Evolutionary conservation across 2,113 vertebrate genomes (phyloP).

Genomic region (Spilogale gracilis): DNA sequence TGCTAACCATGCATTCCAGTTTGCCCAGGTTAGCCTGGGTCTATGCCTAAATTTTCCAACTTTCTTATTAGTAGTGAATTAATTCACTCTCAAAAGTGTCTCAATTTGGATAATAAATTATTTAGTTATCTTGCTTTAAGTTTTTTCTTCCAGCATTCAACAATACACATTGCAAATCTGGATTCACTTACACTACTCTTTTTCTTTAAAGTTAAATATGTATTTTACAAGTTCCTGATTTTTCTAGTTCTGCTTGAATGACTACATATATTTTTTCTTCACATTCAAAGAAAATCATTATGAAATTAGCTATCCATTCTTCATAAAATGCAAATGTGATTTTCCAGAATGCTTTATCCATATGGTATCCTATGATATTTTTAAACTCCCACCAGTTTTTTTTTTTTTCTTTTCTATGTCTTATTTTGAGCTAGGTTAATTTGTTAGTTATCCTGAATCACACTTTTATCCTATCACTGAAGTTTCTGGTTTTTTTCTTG

Average conservation of each 20-base stretch:
- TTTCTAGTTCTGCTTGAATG: neutral
- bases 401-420: neutral
- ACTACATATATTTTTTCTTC: neutral
- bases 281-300: constrained; percentile 1
- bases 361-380: neutral
- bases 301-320: constrained; percentile 11
- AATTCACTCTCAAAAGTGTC: neutral
- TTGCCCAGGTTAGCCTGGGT: neutral
- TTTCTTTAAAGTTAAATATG: constrained; percentile 53
- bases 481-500: neutral
- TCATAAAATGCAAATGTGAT: constrained; percentile 2
- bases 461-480: neutral
- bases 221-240: neutral
- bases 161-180: neutral
- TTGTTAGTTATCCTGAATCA: neutral
- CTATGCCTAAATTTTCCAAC: neutral
- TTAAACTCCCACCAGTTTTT: neutral
- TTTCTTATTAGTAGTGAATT: neutral
- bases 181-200: neutral
- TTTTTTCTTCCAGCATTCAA: neutral
- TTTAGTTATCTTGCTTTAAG: neutral
- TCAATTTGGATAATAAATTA: neutral
- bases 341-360: neutral
- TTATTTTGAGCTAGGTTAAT: constrained; percentile 38
- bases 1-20: neutral